Evolutionary conservation across 2,113 vertebrate genomes (phyloP).

Genomic region (Rousettus leschenaultii): DNA sequence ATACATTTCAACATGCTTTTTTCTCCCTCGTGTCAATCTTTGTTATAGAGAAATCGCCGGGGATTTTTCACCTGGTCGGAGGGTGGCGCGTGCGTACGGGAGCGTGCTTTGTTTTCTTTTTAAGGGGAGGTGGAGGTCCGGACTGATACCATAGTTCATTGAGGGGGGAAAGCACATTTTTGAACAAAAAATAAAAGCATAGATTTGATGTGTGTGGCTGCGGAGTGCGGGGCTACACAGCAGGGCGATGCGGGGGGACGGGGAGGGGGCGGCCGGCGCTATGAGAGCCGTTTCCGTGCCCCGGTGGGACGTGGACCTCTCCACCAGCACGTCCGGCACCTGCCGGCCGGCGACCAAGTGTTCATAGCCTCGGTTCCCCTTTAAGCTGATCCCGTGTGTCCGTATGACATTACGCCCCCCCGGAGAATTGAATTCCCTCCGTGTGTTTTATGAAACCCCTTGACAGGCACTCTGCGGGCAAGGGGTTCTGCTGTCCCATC

Average conservation of each 20-base stretch:
- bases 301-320: background rate
- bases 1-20: conserved; percentile 83
- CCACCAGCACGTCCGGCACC: background rate
- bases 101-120: conserved; percentile 54
- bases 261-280: background rate
- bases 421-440: background rate
- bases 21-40: conserved; percentile 73
- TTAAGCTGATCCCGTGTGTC: background rate
- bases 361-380: background rate
- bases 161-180: conserved; percentile 77
- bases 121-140: conserved; percentile 64
- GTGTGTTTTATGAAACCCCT: background rate
- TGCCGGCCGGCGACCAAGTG: background rate
- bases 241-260: background rate
- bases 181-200: conserved; percentile 74
- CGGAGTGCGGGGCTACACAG: conserved; percentile 1
- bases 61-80: conserved; percentile 70
- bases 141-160: conserved; percentile 62
- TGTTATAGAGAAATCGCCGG: conserved; percentile 78
- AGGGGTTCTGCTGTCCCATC: conserved; percentile 20
- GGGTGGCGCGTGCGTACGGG: conserved; percentile 8
- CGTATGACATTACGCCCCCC: background rate
- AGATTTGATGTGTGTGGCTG: conserved; percentile 69
- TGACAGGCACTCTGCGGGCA: conserved; percentile 1
- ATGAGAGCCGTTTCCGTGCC: background rate